Base-by-base conservation (phyloP, 2,113 vertebrate genomes). In the Chauna torquata region DNA sequence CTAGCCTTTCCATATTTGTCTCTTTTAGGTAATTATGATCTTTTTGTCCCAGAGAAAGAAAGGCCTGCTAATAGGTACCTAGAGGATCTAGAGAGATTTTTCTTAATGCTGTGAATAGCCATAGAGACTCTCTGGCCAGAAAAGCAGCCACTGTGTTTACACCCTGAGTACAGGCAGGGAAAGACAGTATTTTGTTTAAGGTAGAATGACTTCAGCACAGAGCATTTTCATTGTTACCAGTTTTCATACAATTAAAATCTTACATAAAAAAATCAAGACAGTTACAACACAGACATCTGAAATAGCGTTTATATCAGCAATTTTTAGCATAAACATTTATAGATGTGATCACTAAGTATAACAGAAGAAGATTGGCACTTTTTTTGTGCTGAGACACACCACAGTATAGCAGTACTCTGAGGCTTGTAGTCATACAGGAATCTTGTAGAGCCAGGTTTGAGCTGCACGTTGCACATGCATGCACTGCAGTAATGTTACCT, bases 141-240 rank as follows among this genome's bases (percentile, higher is more conserved):
- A 88, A 93, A 94, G 69, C 76, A 82, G 69, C 27, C 7, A 8
- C 61, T 49, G 24, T 84, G 65, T 96, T 96, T 96, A 92, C 69
- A 82, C 16, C 4, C 34, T 20, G 57, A 59, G 58, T 2, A 14
- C 8, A 92, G 70, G 66, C 66, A 86, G 52, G 78, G 38, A 25
- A 82, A 93, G 88, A 90, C 81, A 94, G 74, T 16, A 16, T 58
- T 96, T 96, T 93, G 50, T 74, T 96, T 95, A 87, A 96, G 66
- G 66, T 87, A 44, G 74, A 89, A 94, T 49, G 40, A 65, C 47
- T 92, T 94, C 58, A 82, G 78, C 84, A 89, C 22, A 22, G 44
- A 91, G 24, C 30, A 69, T 27, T 49, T 65, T 34, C 25, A 89
- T 74, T 66, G 86, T 91, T 86, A 59, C 42, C 54, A 57, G 32